Conservation (phyloP, 2,113 vertebrate genomes). For the Accipiter cooperii region DNA sequence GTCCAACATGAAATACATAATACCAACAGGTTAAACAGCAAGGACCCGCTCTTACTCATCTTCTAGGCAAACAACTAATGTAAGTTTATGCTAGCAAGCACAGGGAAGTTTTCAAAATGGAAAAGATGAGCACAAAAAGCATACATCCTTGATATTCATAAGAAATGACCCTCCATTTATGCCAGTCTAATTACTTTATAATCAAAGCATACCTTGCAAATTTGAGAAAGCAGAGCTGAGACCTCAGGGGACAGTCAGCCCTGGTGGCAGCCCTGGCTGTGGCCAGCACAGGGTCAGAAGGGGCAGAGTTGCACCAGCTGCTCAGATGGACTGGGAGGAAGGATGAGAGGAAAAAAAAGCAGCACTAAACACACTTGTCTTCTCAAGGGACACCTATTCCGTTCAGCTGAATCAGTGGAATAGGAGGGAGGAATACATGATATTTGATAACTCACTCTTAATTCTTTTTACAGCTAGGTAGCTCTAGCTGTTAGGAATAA, state of each 20-base stretch:
- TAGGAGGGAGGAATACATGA: background rate
- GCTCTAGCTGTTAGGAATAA: background rate
- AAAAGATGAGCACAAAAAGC: background rate
- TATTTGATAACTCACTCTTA: background rate
- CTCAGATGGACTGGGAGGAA: background rate
- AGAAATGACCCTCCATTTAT: background rate
- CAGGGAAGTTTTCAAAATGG: background rate
- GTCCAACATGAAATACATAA: background rate
- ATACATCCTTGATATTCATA: background rate
- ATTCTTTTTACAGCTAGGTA: background rate
- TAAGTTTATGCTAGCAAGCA: background rate
- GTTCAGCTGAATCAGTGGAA: background rate
- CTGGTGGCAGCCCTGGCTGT: background rate
- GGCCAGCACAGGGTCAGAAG: background rate
- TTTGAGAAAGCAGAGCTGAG: background rate
- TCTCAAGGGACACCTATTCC: background rate
- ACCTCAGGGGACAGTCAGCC: background rate
- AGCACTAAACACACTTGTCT: background rate
- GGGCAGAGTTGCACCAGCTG: background rate
- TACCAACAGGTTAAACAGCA: background rate
- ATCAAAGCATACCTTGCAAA: background rate
- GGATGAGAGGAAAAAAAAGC: background rate
- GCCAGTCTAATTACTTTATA: background rate
- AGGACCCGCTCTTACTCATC: background rate
- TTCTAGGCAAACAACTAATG: background rate